Evolutionary conservation across 2,888 invertebrate species (phyloP), one percentile per base, ranked within the genome.

Genomic region (Endomychus coccineus): DNA sequence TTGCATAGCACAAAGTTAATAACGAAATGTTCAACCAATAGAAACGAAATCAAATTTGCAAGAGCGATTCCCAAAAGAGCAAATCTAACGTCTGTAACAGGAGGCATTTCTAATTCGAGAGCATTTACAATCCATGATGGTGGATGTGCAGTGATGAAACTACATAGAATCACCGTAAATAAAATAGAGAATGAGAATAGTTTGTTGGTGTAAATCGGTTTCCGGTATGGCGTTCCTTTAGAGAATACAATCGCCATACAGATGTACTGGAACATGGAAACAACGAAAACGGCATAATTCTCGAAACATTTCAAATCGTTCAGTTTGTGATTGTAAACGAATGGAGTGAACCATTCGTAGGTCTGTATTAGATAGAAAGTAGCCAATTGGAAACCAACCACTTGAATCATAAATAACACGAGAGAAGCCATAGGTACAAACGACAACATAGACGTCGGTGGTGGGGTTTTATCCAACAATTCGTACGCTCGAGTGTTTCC

Each of bases 71-170:
- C 47, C 0, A 78, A 48, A 48, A 77, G 62, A 15, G 68, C 55
- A 50, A 66, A 55, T 19, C 55, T 44, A 2, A 50, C 52, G 16
- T 61, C 58, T 0, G 68, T 58, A 14, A 73, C 70, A 0, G 75
- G 73, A 0, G 88, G 86, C 55, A 84, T 64, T 36, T 69, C 65
- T 0, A 90, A 61, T 51, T 86, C 77, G 16, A 90, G 70, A 36
- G 77, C 68, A 0, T 62, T 42, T 0, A 59, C 45, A 1, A 74
- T 34, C 70, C 71, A 72, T 1, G 59, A 16, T 0, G 68, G 65
- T 0, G 76, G 73, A 32, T 62, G 59, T 10, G 73, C 34, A 1
- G 70, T 66, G 12, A 76, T 66, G 47, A 73, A 75, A 1, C 54
- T 36, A 27, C 77, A 76, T 27, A 75, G 47, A 0, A 59, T 44